These are phyloP conservation scores for Sphaeramia orbicularis DNA, from an alignment of 2,797 vertebrate species.

Conservation along the genomic window DNA sequence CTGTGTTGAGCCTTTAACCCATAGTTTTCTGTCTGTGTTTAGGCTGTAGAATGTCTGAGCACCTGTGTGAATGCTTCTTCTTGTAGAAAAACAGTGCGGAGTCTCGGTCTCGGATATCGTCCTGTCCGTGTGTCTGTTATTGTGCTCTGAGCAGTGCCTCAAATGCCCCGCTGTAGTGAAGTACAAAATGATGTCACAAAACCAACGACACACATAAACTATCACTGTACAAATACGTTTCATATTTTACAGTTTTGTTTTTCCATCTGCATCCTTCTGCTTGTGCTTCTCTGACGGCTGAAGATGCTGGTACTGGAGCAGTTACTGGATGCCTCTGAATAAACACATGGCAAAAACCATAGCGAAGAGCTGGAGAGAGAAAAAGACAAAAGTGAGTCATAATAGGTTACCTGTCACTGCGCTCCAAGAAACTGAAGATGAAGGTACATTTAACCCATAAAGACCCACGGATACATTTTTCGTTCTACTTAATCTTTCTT, in stretches of 20 bases:
- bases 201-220: slow-evolving; percentile 67
- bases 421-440: no score
- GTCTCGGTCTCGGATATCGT: neutral
- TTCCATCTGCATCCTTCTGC: neutral
- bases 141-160: slow-evolving; percentile 70
- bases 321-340: slow-evolving; percentile 93
- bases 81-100: neutral
- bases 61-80: neutral
- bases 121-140: slow-evolving; percentile 48
- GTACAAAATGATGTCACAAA: slow-evolving; percentile 81
- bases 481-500: no score
- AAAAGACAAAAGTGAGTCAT: slow-evolving; percentile 21
- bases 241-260: slow-evolving; percentile 57
- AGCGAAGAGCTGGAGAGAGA: slow-evolving; percentile 88
- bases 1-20: neutral
- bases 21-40: neutral
- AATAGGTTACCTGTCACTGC: neutral
- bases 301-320: neutral
- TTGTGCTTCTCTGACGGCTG: slow-evolving; percentile 21
- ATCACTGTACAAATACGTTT: slow-evolving; percentile 55
- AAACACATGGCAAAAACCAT: slow-evolving; percentile 97
- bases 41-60: neutral
- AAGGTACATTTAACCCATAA: no score
- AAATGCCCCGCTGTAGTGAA: slow-evolving; percentile 69
- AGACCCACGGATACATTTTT: no score